Conservation (phyloP, 2,113 vertebrate genomes). For the Alouatta palliata region DNA sequence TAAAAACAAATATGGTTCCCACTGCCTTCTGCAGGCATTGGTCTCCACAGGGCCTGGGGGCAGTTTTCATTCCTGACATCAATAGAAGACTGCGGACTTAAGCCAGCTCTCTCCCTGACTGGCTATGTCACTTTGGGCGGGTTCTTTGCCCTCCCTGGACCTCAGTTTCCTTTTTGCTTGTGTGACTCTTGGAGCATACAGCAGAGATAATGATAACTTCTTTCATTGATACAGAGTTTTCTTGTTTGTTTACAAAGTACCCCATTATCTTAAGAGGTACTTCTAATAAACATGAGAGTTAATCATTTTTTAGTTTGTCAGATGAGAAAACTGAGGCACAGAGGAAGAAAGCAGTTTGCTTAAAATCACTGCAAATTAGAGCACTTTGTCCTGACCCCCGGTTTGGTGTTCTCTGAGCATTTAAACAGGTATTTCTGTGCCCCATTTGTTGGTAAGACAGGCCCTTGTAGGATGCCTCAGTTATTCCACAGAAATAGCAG, state of each 20-base stretch:
- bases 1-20: slow-evolving; percentile 73
- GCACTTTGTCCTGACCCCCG: too few relatives aligned
- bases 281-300: neutral
- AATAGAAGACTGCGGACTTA: neutral
- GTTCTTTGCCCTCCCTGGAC: neutral
- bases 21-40: rapidly evolving
- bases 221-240: neutral
- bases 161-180: neutral
- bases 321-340: neutral
- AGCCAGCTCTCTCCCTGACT: neutral
- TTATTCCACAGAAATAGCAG: neutral
- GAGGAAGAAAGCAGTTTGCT: neutral
- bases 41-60: neutral
- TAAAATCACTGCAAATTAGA: neutral
- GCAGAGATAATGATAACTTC: neutral
- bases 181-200: neutral
- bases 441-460: neutral
- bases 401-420: neutral
- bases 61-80: neutral
- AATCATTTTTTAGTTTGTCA: neutral
- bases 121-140: neutral
- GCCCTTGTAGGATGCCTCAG: neutral
- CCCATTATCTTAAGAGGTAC: neutral
- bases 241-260: neutral
- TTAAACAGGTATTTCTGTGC: neutral